These are phyloP conservation scores for Liasis olivaceus DNA, from an alignment of 2,797 vertebrate genomes.

Conservation along the genomic window DNA sequence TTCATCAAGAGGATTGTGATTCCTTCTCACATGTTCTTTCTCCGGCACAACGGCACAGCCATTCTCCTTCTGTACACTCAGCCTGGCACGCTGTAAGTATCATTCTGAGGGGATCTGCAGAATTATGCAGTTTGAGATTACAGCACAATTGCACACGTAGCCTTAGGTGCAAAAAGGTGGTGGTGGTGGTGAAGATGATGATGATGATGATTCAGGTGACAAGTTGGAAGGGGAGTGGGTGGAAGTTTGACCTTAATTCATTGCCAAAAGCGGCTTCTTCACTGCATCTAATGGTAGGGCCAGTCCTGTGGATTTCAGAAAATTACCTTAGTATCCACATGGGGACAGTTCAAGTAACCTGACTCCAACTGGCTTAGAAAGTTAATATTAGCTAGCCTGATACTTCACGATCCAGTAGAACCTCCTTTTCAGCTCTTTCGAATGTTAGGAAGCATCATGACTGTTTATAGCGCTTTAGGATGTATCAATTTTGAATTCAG, in stretches of 20 bases:
- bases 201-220: neutral
- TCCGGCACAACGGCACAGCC: neutral
- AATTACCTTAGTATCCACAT: neutral
- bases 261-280: neutral
- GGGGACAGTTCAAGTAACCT: neutral
- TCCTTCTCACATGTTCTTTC: neutral
- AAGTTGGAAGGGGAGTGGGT: neutral
- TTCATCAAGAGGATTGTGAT: neutral
- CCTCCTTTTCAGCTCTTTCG: neutral
- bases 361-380: neutral
- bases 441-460: neutral
- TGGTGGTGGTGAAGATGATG: neutral
- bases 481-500: neutral
- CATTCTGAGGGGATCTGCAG: neutral
- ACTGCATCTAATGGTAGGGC: neutral
- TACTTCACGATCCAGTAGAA: slow-evolving; percentile 15
- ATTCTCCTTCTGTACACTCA: neutral
- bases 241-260: neutral
- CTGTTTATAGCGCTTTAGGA: neutral
- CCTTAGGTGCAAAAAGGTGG: neutral
- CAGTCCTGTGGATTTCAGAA: neutral
- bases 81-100: neutral
- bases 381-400: neutral
- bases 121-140: neutral
- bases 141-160: neutral